phyloP scores from a whole-genome alignment of 1,140 invertebrate genomes.

The Lucilia sericata region DNA sequence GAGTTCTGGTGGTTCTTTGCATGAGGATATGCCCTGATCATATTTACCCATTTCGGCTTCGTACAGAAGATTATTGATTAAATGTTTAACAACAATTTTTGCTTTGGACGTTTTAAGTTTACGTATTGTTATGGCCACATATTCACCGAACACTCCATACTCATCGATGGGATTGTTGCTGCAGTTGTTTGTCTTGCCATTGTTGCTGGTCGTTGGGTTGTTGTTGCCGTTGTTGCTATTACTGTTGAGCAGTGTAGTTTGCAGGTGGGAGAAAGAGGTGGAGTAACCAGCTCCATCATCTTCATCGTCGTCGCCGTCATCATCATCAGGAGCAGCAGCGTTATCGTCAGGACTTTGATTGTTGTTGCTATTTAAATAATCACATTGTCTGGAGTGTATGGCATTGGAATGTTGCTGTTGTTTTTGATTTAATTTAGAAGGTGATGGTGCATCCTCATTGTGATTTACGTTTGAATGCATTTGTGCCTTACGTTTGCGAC shows the following conservation, averaged over 20 bases:
- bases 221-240: conserved; percentile 49
- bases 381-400: conserved; percentile 53
- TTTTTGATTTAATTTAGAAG: conserved; percentile 42
- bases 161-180: conserved; percentile 57
- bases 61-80: conserved; percentile 64
- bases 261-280: conserved; percentile 55
- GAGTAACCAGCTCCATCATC: conserved; percentile 31
- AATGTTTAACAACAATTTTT: conserved; percentile 64
- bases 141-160: conserved; percentile 64
- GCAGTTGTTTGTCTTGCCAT: conserved; percentile 42
- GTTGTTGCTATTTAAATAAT: conserved; percentile 52
- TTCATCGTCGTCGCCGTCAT: neutral
- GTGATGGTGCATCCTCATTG: conserved; percentile 44
- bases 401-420: conserved; percentile 46
- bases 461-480: conserved; percentile 34
- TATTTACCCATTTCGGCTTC: conserved; percentile 65
- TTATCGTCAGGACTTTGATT: conserved; percentile 32
- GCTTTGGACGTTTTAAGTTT: conserved; percentile 64
- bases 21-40: conserved; percentile 64
- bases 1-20: conserved; percentile 64
- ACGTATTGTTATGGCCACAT: conserved; percentile 65
- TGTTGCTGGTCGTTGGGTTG: conserved; percentile 44
- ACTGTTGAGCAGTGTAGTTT: conserved; percentile 54
- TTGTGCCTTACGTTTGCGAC: conserved; percentile 43
- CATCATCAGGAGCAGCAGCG: conserved; percentile 52